Conservation (phyloP, 2,113 vertebrate genomes). For the Carlito syrichta region DNA sequence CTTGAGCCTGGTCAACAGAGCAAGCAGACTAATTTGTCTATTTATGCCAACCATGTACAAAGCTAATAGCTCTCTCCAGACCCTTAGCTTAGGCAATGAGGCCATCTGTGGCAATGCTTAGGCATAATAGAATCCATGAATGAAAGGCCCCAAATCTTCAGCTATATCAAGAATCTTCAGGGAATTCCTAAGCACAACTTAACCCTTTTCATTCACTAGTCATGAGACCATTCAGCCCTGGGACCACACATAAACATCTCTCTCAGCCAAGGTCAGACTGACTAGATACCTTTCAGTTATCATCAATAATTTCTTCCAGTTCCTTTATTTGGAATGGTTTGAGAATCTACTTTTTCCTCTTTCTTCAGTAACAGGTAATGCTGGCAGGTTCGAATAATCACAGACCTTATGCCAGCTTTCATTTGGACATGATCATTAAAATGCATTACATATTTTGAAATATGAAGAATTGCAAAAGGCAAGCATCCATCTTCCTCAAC, state of each 20-base stretch:
- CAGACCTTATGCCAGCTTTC: background rate
- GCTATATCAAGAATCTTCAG: background rate
- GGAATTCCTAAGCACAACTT: background rate
- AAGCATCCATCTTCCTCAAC: background rate
- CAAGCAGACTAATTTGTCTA: background rate
- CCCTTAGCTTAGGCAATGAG: background rate
- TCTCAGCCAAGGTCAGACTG: background rate
- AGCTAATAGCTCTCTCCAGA: background rate
- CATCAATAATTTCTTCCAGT: background rate
- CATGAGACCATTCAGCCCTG: background rate
- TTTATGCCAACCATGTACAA: background rate
- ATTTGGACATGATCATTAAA: background rate
- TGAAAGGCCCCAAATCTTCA: background rate
- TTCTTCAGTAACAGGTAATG: background rate
- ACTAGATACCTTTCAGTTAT: background rate
- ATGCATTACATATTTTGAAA: background rate
- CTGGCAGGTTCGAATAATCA: background rate
- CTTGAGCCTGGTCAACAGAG: too few relatives aligned
- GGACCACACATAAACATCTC: background rate
- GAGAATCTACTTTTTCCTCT: background rate
- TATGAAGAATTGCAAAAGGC: background rate
- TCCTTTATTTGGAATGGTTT: background rate
- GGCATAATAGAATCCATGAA: background rate
- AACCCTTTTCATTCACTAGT: background rate
- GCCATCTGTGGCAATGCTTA: too few relatives aligned